Evolutionary conservation across 2,113 vertebrate species (phyloP).

Genomic region (Diadophis punctatus): DNA sequence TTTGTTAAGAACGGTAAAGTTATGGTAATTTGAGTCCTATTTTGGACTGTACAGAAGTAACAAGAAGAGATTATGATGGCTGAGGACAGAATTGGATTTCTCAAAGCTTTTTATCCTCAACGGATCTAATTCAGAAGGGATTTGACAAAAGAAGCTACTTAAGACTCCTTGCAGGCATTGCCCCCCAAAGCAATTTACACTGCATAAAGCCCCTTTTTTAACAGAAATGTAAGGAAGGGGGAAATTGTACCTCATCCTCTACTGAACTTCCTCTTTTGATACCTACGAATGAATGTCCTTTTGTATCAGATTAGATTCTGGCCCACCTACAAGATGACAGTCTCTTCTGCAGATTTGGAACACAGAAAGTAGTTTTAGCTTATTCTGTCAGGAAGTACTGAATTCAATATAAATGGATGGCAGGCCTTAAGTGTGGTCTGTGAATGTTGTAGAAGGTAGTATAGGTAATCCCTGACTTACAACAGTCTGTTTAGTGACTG

Average conservation of each 20-base stretch:
- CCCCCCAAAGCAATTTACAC: conserved; percentile 6
- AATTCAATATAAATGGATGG: not conserved
- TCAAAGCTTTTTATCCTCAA: conserved; percentile 3
- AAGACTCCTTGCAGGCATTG: not conserved
- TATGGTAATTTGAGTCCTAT: not conserved
- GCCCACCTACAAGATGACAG: not conserved
- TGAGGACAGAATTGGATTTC: conserved; percentile 10
- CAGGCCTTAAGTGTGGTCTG: not conserved
- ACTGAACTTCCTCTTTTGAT: conserved; percentile 5
- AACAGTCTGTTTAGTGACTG: not conserved
- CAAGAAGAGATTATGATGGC: not conserved
- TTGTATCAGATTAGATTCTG: not conserved
- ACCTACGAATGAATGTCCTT: not conserved
- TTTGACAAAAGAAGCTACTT: conserved; percentile 14
- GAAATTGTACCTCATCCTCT: not conserved
- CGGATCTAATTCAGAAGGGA: conserved; percentile 10
- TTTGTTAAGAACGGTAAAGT: not conserved
- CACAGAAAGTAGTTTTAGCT: not conserved
- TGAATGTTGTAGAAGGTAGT: not conserved
- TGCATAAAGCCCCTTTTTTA: not conserved
- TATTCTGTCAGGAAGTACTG: not conserved
- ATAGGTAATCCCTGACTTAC: not conserved
- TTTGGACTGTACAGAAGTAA: not conserved
- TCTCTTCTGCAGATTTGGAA: not conserved
- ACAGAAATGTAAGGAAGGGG: not conserved